Evolutionary conservation across 2,888 invertebrate genomes (phyloP), one percentile per base, ranked within the genome.

Genomic region (Adelphocoris suturalis): DNA sequence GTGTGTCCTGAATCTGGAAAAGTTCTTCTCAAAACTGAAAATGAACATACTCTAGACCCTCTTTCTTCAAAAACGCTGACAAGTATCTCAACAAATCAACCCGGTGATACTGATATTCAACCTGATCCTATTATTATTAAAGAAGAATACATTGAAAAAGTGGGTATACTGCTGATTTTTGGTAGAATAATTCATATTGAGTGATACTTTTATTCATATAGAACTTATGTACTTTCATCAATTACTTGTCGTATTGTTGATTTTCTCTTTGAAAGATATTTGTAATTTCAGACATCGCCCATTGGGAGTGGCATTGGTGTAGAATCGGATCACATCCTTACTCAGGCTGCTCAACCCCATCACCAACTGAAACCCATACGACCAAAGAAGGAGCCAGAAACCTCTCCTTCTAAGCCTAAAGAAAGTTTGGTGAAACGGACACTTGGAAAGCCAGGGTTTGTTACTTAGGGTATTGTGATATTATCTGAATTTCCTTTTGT

Each of bases 1-100:
- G 94, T 97, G 91, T 97, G 97, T 92, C 96, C 96, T 0, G 93
- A 95, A 19, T 96, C 96, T 0, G 96, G 96, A 88, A 93, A 93
- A 90, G 91, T 92, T 37, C 91, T 92, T 91, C 92, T 90, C 76
- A 91, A 95, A 92, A 95, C 95, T 0, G 96, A 96, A 93, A 95
- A 95, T 90, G 95, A 95, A 93, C 94, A 94, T 92, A 94, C 95
- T 87, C 94, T 95, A 90, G 95, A 95, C 92, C 95, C 95, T 91
- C 91, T 92, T 12, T 92, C 92, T n/a, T 92, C 92, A 57, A 92
- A 82, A 82, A 57, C 48, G 37, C 19, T 48, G 0, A 48, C 12
- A 5, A 0, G 27, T 19, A 75, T 48, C 14, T 19, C 86, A 48
- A 46, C 76, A 2, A 48, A 28, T 13, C 46, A 28, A 4, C 27